Percentiles rank a stretch among this genome's conserved stretches.
These are phyloP conservation scores for Dermochelys coriacea DNA, from an alignment of 2,797 vertebrate genomes.

Conservation along the genomic window DNA sequence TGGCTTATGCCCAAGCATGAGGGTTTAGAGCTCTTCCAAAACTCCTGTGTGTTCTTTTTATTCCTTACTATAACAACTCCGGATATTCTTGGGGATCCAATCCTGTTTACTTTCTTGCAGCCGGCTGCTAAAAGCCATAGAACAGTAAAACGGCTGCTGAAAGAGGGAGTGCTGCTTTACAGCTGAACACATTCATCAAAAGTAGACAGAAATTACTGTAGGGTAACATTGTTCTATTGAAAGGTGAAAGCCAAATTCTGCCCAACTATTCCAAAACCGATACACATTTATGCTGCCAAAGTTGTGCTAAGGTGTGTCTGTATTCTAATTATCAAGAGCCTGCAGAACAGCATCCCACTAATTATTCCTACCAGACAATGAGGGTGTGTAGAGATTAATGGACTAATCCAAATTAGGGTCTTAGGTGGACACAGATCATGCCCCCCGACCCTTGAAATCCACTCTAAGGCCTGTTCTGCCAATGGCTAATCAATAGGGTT, in stretches of 20 bases:
- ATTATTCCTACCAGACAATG: background rate
- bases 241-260: slow-evolving; percentile 17
- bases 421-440: accelerated
- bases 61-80: slow-evolving; percentile 19
- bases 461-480: background rate
- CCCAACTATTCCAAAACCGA: background rate
- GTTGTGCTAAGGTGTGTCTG: background rate
- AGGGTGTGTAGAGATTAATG: background rate
- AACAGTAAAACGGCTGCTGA: slow-evolving; percentile 47
- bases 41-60: slow-evolving; percentile 33
- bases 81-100: background rate
- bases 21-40: background rate
- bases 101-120: slow-evolving; percentile 34
- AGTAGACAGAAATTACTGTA: slow-evolving; percentile 66
- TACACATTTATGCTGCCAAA: slow-evolving; percentile 30
- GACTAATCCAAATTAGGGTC: accelerated
- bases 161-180: slow-evolving; percentile 61
- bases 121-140: slow-evolving; percentile 68
- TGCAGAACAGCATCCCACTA: background rate
- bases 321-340: background rate
- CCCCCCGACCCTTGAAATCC: background rate
- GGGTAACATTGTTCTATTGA: slow-evolving; percentile 64
- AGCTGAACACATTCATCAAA: slow-evolving; percentile 68
- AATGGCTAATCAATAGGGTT: background rate
- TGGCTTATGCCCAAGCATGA: background rate